phyloP scores from a whole-genome alignment of 2,888 invertebrate species.

The Papilio elwesi region DNA sequence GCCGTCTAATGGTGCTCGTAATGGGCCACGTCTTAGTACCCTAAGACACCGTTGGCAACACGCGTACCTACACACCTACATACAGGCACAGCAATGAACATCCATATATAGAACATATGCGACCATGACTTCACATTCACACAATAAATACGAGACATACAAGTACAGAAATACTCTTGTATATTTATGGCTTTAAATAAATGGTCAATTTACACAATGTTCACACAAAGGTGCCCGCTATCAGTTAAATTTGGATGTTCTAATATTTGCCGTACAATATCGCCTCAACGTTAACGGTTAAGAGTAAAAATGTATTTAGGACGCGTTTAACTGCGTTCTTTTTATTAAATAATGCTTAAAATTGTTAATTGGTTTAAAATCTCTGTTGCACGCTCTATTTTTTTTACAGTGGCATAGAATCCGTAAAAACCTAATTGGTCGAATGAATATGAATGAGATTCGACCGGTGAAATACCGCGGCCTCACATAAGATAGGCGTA shows the following conservation, averaged over 20 bases:
- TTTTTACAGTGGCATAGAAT: no score
- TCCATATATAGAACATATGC: not conserved
- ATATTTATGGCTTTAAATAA: conserved; percentile 23
- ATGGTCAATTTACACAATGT: conserved; percentile 21
- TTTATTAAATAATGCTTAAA: not conserved
- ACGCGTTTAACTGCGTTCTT: not conserved
- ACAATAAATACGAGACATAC: conserved; percentile 9
- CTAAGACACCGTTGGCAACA: no score
- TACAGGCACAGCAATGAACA: not conserved
- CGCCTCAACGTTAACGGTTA: not conserved
- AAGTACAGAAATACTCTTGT: conserved; percentile 18
- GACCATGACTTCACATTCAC: not conserved
- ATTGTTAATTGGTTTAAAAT: no score
- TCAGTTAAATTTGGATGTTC: conserved; percentile 12
- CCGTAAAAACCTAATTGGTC: no score
- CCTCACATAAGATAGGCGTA: no score
- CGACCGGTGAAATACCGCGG: no score
- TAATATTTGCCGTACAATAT: conserved; percentile 11
- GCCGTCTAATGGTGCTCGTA: no score
- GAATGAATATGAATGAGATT: no score
- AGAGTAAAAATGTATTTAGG: not conserved
- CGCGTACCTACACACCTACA: no score
- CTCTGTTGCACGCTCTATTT: no score
- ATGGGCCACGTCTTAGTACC: no score
- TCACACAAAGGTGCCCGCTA: conserved; percentile 18